phyloP scores from a whole-genome alignment of 2,888 invertebrate species.

The Lingula anatina region DNA sequence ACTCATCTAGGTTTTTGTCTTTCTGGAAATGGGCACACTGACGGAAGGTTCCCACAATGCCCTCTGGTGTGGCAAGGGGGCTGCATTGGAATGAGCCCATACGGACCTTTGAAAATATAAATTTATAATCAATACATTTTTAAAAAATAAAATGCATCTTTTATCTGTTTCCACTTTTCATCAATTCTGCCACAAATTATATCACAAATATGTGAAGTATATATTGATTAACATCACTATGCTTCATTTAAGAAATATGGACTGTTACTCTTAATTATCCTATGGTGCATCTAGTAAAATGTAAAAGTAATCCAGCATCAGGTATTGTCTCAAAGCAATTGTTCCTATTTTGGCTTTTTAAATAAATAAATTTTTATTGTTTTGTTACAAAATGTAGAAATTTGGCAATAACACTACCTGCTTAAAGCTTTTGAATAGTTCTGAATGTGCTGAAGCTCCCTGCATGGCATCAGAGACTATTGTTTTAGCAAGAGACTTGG shows the following conservation, averaged over 20 bases:
- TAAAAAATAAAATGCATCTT: too few relatives aligned
- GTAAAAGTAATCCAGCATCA: too few relatives aligned
- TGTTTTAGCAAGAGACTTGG: constrained; percentile 48
- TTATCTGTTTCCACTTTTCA: too few relatives aligned
- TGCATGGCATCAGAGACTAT: constrained; percentile 47
- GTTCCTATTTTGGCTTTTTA: too few relatives aligned
- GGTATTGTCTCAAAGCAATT: too few relatives aligned
- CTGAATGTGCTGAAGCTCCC: constrained; percentile 31
- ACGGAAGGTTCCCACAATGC: constrained; percentile 36
- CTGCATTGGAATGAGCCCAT: constrained; percentile 49
- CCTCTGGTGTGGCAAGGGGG: constrained; percentile 40
- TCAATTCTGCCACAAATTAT: too few relatives aligned
- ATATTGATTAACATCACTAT: too few relatives aligned
- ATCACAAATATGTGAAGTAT: too few relatives aligned
- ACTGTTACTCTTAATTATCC: too few relatives aligned
- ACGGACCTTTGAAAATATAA: constrained; percentile 23
- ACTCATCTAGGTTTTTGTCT: constrained; percentile 31
- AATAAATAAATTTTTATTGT: background rate
- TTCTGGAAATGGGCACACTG: constrained; percentile 43
- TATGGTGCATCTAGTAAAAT: too few relatives aligned
- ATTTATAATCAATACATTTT: background rate
- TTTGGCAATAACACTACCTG: constrained; percentile 20
- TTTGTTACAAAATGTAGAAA: background rate
- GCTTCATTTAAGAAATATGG: too few relatives aligned
- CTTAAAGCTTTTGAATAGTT: constrained; percentile 35